Evolutionary conservation across 2,113 vertebrate genomes (phyloP), one percentile per base, ranked within the genome.

Genomic region (Pluvianellus socialis): DNA sequence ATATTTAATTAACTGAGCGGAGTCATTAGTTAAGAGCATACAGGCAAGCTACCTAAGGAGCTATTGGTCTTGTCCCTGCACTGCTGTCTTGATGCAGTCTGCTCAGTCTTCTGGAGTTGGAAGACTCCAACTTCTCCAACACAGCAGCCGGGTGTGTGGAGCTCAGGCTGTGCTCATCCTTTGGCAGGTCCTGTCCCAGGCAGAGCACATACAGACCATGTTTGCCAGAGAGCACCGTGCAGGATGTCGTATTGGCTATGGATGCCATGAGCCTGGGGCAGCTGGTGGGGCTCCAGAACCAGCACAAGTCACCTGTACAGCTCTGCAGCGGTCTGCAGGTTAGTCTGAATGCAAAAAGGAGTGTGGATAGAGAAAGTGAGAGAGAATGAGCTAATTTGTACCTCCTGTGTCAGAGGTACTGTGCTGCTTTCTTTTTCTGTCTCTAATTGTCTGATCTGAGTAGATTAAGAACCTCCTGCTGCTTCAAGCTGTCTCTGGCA

Each of bases 381-480:
- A 70, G 16, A 77, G 55, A 79, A 94, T 9, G 5, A 88, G 10
- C 7, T 65, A 14, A 45, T 55, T 45, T 72, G 68, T 53, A 16
- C 28, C 12, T 68, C 24, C 44, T 77, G 1, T 17, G 58, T 87
- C 47, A 44, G 38, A 72, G 15, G 17, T 20, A 80, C 32, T 49
- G 24, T 77, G 45, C 19, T 61, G 20, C 40, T 55, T 76, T 53
- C n/a, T 61, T 81, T 19, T 70, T 90, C 55, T 70, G 59, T 61
- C 45, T 83, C 35, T 63, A 74, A 56, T 61, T 56, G 55, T 72
- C 68, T 68, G 49, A 66, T 70, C 35, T 38, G 38, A 85, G 55
- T 28, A 84, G 74, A 74, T 95, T 70, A 92, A 90, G 55, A 92
- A 74, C 33, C 79, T 90, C 55, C 40, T 85, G 65, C 82, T 94